phyloP scores from a whole-genome alignment of 2,113 vertebrate species.

The Pituophis catenifer region DNA sequence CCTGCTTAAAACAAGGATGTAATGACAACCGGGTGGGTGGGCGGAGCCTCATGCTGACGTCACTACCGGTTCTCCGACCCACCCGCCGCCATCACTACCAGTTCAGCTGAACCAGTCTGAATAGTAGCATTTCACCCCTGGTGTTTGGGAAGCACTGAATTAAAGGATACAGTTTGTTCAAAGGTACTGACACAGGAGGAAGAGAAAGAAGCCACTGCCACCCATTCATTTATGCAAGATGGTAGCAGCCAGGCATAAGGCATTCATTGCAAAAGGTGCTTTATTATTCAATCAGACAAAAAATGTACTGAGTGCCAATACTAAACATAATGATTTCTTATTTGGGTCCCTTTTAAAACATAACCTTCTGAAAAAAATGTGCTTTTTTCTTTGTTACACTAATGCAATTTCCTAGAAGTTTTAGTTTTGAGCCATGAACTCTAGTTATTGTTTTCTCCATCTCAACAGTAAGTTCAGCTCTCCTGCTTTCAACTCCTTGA shows the following conservation, averaged over 20 bases:
- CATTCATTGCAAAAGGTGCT: background rate
- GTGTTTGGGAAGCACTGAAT: background rate
- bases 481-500: background rate
- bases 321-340: background rate
- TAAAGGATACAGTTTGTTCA: background rate
- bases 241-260: background rate
- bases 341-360: background rate
- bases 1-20: no score
- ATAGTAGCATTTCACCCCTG: no score
- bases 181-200: background rate
- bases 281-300: background rate
- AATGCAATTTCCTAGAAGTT: background rate
- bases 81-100: no score
- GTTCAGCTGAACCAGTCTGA: no score
- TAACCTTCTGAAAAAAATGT: background rate
- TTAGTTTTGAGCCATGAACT: background rate
- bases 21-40: no score
- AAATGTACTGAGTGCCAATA: background rate
- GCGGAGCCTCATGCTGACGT: no score
- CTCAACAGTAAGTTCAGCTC: background rate
- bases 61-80: no score
- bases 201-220: background rate
- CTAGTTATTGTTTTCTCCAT: background rate
- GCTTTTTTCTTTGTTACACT: background rate
- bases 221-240: background rate